A percentile compares a stretch with the other conserved stretches of the same genome.
Evolutionary conservation across 2,888 invertebrate genomes (phyloP).

Genomic region (Ormyrus rosae): DNA sequence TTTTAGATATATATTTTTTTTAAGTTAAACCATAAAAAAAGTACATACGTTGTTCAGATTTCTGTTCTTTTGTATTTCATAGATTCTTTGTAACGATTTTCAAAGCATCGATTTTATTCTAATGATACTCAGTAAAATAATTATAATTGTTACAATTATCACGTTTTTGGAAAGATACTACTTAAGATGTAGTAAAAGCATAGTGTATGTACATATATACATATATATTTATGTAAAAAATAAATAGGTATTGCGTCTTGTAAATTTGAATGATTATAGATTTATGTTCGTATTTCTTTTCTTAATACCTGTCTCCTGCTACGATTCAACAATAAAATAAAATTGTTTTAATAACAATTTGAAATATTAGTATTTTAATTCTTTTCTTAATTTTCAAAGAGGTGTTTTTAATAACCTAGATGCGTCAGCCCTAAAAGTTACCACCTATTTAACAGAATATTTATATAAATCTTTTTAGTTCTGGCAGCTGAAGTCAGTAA

Average conservation of each 20-base stretch:
- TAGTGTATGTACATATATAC: slow-evolving; percentile 59
- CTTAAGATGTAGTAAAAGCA: slow-evolving; percentile 54
- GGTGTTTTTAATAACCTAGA: slow-evolving; percentile 22
- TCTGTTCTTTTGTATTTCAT: slow-evolving; percentile 26
- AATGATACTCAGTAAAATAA: slow-evolving; percentile 52
- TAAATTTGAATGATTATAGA: slow-evolving; percentile 55
- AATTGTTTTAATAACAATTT: slow-evolving; percentile 39
- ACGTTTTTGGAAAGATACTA: slow-evolving; percentile 49
- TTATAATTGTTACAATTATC: slow-evolving; percentile 51
- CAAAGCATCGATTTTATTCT: slow-evolving; percentile 45
- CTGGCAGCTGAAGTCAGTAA: slow-evolving; percentile 49
- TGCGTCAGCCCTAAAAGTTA: slow-evolving; percentile 24
- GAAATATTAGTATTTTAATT: slow-evolving; percentile 33
- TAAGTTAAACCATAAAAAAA: slow-evolving; percentile 34
- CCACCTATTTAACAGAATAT: slow-evolving; percentile 38
- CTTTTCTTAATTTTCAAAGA: slow-evolving; percentile 29
- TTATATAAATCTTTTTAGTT: slow-evolving; percentile 40
- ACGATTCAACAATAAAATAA: slow-evolving; percentile 51
- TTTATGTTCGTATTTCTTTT: slow-evolving; percentile 47
- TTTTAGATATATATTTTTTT: slow-evolving; percentile 42
- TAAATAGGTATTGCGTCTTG: slow-evolving; percentile 56
- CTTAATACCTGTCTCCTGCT: slow-evolving; percentile 41
- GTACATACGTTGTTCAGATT: slow-evolving; percentile 20
- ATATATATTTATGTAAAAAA: slow-evolving; percentile 58
- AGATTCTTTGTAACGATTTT: slow-evolving; percentile 32